Evolutionary conservation across 1,140 invertebrate genomes (phyloP).

Genomic region (Orchesella cincta): DNA sequence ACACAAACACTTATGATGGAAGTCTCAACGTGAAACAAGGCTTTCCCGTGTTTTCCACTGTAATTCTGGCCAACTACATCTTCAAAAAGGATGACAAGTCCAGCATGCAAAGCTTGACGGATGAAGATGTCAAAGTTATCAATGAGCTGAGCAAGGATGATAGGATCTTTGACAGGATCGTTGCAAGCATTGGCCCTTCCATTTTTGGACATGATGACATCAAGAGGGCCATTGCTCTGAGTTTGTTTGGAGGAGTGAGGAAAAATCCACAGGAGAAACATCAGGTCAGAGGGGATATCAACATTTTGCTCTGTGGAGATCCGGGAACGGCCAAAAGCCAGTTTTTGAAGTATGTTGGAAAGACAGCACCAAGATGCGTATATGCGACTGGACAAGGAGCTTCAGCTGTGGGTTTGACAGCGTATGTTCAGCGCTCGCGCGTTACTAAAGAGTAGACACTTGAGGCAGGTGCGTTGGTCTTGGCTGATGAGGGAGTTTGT

Average conservation of each 20-base stretch:
- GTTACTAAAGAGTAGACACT: conserved; percentile 94
- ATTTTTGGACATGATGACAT: conserved; percentile 98
- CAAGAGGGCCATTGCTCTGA: conserved; percentile 86
- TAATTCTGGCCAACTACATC: conserved; percentile 95
- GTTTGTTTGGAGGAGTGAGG: conserved; percentile 93
- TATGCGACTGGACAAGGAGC: conserved; percentile 98
- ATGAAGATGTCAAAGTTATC: conserved; percentile 92
- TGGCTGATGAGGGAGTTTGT: conserved; percentile 96
- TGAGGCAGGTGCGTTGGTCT: conserved; percentile 92
- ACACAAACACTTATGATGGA: conserved; percentile 97
- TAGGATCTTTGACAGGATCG: conserved; percentile 84
- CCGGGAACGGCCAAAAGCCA: conserved; percentile 99
- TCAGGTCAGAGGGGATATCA: conserved; percentile 94
- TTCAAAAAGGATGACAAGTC: conserved; percentile 92
- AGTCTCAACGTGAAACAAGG: conserved; percentile 93
- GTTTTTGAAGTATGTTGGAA: conserved; percentile 91
- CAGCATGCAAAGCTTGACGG: conserved; percentile 83
- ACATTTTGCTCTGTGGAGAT: conserved; percentile 94
- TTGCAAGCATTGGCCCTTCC: conserved; percentile 96
- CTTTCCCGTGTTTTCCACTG: conserved; percentile 97
- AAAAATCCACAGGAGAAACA: conserved; percentile 97
- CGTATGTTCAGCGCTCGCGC: conserved; percentile 91
- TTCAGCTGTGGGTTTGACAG: conserved; percentile 96
- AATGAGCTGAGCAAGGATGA: conserved; percentile 89
- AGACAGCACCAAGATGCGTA: conserved; percentile 86